Evolutionary conservation across 2,113 vertebrate genomes (phyloP).

Genomic region (Hirundichthys speculiger): DNA sequence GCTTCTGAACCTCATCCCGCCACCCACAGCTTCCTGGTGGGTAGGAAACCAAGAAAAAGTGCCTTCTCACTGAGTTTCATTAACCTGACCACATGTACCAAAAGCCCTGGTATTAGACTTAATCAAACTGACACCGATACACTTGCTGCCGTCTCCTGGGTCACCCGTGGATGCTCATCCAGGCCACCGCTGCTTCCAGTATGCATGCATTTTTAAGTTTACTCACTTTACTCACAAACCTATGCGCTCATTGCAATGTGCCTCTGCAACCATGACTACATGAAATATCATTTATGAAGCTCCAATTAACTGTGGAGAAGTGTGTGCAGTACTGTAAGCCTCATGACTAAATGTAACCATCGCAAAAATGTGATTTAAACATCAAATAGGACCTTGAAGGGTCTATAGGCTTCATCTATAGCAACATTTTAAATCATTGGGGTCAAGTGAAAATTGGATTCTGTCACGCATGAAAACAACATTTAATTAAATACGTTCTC

Average conservation of each 20-base stretch:
- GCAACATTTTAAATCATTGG: conserved; percentile 41
- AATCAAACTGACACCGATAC: conserved; percentile 79
- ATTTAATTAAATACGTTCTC: conserved; percentile 1
- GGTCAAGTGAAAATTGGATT: conserved; percentile 36
- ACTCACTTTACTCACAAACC: conserved; percentile 12
- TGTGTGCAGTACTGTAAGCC: conserved; percentile 49
- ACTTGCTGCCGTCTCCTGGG: conserved; percentile 65
- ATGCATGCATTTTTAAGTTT: conserved; percentile 40
- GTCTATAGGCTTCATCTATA: conserved; percentile 41
- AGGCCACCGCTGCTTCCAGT: conserved; percentile 47
- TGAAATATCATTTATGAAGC: conserved; percentile 62
- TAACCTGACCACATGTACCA: conserved; percentile 84
- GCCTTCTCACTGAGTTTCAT: conserved; percentile 83
- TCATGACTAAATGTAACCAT: conserved; percentile 47
- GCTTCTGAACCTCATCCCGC: conserved; percentile 79
- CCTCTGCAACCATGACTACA: conserved; percentile 32
- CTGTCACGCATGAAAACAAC: conserved; percentile 13
- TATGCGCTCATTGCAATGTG: conserved; percentile 13
- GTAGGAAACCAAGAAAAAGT: conserved; percentile 70
- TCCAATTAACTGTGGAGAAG: conserved; percentile 66
- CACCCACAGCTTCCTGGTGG: conserved; percentile 78
- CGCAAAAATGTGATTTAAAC: conserved; percentile 69
- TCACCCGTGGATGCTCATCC: conserved; percentile 74
- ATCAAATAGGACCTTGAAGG: conserved; percentile 66
- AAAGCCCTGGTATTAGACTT: conserved; percentile 78